Conservation (phyloP, 2,888 invertebrate species). For the Parapristionchus giblindavisi region DNA sequence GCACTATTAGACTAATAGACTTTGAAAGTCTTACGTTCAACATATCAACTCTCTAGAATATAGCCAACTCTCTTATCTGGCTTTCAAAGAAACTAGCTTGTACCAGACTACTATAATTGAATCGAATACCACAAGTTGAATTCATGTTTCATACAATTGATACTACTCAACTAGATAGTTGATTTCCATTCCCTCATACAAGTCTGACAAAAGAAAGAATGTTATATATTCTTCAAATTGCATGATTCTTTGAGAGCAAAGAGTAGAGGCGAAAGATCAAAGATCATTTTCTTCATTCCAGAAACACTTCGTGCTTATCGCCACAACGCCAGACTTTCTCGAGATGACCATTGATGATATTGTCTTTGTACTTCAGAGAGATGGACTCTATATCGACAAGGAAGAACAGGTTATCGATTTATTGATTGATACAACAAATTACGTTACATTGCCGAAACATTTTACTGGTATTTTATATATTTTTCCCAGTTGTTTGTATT, state of each 20-base stretch:
- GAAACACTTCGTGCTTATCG: slow-evolving; percentile 82
- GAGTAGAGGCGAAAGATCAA: not conserved
- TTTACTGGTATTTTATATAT: not conserved
- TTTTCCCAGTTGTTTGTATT: not conserved
- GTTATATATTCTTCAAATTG: not conserved
- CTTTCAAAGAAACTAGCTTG: too few species aligned
- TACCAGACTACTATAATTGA: too few species aligned
- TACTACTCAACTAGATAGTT: too few species aligned
- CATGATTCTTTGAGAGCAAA: not conserved
- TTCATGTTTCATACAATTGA: too few species aligned
- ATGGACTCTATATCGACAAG: slow-evolving; percentile 81
- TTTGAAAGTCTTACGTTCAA: too few species aligned
- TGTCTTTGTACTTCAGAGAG: slow-evolving; percentile 77
- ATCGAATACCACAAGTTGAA: too few species aligned
- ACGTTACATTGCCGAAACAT: not conserved
- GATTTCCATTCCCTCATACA: too few species aligned
- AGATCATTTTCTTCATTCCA: slow-evolving; percentile 73
- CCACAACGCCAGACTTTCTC: slow-evolving; percentile 82
- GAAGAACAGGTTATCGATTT: slow-evolving; percentile 83
- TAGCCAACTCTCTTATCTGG: too few species aligned
- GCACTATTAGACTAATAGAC: too few species aligned
- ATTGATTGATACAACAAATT: not conserved
- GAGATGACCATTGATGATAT: slow-evolving; percentile 62
- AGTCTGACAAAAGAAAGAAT: not conserved
- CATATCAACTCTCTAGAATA: too few species aligned